Base-by-base conservation (phyloP, 1,140 invertebrate genomes). In the Caerostris darwini region DNA sequence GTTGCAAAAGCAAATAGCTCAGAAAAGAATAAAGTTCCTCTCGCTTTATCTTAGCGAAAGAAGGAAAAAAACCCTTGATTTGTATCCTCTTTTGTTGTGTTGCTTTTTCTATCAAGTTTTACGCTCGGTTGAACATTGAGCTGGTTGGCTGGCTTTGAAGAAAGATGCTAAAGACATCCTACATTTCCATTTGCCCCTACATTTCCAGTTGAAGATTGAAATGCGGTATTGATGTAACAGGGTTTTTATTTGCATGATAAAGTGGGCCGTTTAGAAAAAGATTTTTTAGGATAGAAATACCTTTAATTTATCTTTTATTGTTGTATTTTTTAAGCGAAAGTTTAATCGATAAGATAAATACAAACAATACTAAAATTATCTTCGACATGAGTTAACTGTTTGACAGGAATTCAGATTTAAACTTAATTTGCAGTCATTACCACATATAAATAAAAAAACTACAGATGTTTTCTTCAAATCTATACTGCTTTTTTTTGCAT, bases 71-170 rank as follows among this genome's bases (percentile, higher is more conserved):
- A 12, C 8, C 53, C 71, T 77, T 8, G 71, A 53, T 77, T 77
- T 77, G 10, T 77, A 8, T 50, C 10, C 34, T 34, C 34, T 53
- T 64, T 77, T 77, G 71, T 77, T 77, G 10, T 77, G 71, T 77
- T 77, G 19, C 19, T 50, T 77, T 71, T 77, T 77, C 50, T 77
- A 77, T 71, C n/a, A 71, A 14, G 50, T 77, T 77, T 77, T 77
- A 34, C 71, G 71, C 71, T 53, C 50, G 53, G 71, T 4, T 77
- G 71, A 50, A 34, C 50, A 77, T 34, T 12, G 71, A 12, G 71
- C 34, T 77, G 71, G 19, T 77, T 77, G 71, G 10, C 34, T 77
- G 69, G 19, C 7, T 77, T 77, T 77, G 19, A 77, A 53, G 34
- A 77, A 14, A 77, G 71, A 77, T 53, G 50, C 34, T 77, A 12